Conservation (phyloP, 2,797 vertebrate species). For the Bradypodion ventrale region DNA sequence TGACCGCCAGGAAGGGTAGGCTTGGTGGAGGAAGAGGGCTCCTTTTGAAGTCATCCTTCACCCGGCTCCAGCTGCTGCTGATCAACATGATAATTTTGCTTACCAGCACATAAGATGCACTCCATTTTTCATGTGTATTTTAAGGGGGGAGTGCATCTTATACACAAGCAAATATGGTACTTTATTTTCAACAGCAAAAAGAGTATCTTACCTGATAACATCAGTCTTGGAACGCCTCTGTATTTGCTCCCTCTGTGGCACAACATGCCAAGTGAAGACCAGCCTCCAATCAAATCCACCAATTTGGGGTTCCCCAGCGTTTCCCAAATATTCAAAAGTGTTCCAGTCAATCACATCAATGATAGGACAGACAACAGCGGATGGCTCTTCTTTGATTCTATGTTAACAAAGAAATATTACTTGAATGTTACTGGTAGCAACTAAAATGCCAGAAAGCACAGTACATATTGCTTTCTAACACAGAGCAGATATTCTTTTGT, state of each 20-base stretch:
- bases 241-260: conserved; percentile 86
- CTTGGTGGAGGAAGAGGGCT: too few species aligned
- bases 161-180: too few species aligned
- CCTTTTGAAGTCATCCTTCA: too few species aligned
- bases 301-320: conserved; percentile 92
- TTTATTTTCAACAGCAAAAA: too few species aligned
- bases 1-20: too few species aligned
- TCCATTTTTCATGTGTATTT: too few species aligned
- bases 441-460: background rate
- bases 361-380: conserved; percentile 93
- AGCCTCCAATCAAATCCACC: conserved; percentile 97
- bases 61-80: too few species aligned
- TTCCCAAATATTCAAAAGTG: conserved; percentile 94
- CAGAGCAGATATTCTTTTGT: background rate
- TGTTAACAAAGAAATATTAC: conserved; percentile 50
- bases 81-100: too few species aligned
- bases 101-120: too few species aligned
- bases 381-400: conserved; percentile 91
- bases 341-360: conserved; percentile 98
- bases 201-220: conserved; percentile 86
- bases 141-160: too few species aligned
- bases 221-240: conserved; percentile 82
- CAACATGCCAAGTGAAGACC: conserved; percentile 92
- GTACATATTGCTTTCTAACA: background rate
- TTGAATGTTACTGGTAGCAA: conserved; percentile 22